Evolutionary conservation across 2,113 vertebrate species (phyloP), one percentile per base, ranked within the genome.

Genomic region (Acanthisitta chloris): DNA sequence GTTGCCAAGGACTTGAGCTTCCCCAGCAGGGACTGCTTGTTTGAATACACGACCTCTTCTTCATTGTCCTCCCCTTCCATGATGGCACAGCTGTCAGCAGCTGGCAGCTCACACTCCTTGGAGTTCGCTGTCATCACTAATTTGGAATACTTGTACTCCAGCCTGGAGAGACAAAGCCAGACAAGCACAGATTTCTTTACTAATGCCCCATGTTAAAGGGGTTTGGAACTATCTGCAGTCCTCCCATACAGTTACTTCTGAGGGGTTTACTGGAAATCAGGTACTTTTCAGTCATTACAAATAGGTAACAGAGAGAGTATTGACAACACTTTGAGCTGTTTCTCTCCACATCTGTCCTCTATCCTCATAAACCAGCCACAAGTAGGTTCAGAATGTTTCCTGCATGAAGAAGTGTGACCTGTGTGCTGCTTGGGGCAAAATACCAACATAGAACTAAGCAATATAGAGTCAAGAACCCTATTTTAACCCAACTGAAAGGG

Each of bases 1-100:
- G 98, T 99, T 77, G 99, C 98, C 85, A 99, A 98, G 81, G 99
- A 99, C 96, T 99, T 99, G 69, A 99, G 99, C 96, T 99, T 99
- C 80, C 98, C 97, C 69, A 99, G 96, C 40, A 99, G 95, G 31
- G 99, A 99, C 64, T 99, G 98, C 88, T 99, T 99, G 96, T 98
- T 99, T 90, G 99, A 98, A 98, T 99, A 99, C 28, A 99, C 98
- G 54, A 99, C 97, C 90, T 99, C 99, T 62, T 99, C 99, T 89
- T 99, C 99, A 51, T 99, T 99, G 48, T 98, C 98, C 98, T 99
- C 99, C 43, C 99, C 99, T 97, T 99, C 99, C 99, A 99, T 99
- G 96, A 99, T 99, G 78, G 99, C 99, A 94, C 99, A 99, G 97
- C 99, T 99, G 98, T 99, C 99, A 67, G 99, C 99, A 84, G 98